Percentiles rank a stretch among this genome's conserved stretches.
phyloP scores from a whole-genome alignment of 2,113 vertebrate species.

The Mesembrinibis cayennensis region DNA sequence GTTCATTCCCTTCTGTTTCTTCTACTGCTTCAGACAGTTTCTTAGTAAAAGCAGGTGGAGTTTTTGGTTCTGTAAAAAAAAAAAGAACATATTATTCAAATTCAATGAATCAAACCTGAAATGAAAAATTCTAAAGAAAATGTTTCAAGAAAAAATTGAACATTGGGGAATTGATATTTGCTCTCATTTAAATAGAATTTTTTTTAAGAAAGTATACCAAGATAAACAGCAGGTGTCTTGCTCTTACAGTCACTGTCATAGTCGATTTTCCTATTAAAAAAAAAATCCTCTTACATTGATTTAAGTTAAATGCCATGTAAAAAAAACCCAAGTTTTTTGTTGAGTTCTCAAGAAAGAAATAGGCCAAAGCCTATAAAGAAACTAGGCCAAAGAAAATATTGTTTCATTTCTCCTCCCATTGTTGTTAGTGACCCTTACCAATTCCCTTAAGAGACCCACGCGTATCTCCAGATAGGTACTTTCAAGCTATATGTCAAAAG shows the following conservation, averaged over 20 bases:
- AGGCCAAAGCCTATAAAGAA: neutral
- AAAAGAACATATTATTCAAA: constrained; percentile 2
- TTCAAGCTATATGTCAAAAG: neutral
- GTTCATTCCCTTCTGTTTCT: constrained; percentile 88
- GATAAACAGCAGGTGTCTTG: neutral
- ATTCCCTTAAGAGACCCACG: neutral
- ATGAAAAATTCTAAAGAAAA: neutral
- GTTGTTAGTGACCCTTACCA: neutral
- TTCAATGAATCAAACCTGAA: neutral
- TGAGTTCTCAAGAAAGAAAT: neutral
- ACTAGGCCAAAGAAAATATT: neutral
- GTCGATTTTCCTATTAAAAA: neutral
- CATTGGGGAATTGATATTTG: neutral
- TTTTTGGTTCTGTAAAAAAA: constrained; percentile 85
- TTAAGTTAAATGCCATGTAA: neutral
- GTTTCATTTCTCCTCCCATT: neutral
- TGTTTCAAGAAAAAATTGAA: neutral
- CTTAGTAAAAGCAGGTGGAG: constrained; percentile 92
- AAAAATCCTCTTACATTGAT: neutral
- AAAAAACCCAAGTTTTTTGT: neutral
- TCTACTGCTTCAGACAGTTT: constrained; percentile 89
- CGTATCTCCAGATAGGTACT: neutral
- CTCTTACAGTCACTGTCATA: neutral
- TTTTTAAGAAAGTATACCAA: neutral
- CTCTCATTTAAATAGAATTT: neutral